A percentile compares a stretch with the other conserved stretches of the same genome.
These are phyloP conservation scores for Archilochus colubris DNA, from an alignment of 2,113 vertebrate species.

Conservation along the genomic window DNA sequence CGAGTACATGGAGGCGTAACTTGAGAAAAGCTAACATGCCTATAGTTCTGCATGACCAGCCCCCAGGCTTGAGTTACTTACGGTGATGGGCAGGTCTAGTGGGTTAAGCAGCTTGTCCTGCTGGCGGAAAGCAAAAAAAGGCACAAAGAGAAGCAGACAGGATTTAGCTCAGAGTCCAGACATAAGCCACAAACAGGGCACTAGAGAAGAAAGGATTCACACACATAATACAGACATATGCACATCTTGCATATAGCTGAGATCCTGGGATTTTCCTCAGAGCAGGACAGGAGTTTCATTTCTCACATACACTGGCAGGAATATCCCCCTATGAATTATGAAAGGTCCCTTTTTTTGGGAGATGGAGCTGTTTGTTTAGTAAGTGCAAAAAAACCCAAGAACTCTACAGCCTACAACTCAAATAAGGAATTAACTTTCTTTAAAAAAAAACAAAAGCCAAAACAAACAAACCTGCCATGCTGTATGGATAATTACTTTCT, in stretches of 20 bases:
- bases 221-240: slow-evolving; percentile 59
- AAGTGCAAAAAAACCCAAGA: background rate
- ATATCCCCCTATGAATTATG: background rate
- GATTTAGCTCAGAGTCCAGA: slow-evolving; percentile 71
- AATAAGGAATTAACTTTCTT: background rate
- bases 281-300: background rate
- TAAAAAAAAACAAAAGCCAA: background rate
- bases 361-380: background rate
- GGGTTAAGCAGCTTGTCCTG: slow-evolving; percentile 92
- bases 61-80: slow-evolving; percentile 82
- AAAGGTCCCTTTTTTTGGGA: background rate
- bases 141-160: slow-evolving; percentile 82
- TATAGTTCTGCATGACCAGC: slow-evolving; percentile 36
- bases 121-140: slow-evolving; percentile 78
- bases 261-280: background rate
- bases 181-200: slow-evolving; percentile 58
- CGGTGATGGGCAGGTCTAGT: slow-evolving; percentile 92
- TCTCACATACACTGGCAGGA: background rate
- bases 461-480: background rate
- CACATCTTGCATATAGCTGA: background rate
- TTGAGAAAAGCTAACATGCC: background rate
- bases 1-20: background rate
- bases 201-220: slow-evolving; percentile 62
- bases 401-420: background rate
- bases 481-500: background rate